Evolutionary conservation across 2,888 invertebrate genomes (phyloP).

Genomic region (Brenthis ino): DNA sequence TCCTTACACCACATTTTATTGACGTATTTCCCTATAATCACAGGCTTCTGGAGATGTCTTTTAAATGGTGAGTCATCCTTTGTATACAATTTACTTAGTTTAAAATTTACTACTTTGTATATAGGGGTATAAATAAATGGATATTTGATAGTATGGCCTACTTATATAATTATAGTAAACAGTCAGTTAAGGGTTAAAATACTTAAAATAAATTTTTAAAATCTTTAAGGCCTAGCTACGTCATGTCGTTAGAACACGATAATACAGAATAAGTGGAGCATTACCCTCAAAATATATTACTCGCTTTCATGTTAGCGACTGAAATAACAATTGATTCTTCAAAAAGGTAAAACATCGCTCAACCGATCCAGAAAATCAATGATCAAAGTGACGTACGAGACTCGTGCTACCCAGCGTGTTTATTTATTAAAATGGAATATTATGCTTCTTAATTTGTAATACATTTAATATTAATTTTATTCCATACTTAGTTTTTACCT

Average conservation of each 20-base stretch:
- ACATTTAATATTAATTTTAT: neutral
- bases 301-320: neutral
- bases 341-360: conserved; percentile 9
- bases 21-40: too few species aligned
- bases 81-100: too few species aligned
- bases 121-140: too few species aligned
- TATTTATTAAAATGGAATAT: conserved; percentile 10
- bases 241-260: neutral
- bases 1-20: too few species aligned
- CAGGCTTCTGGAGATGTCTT: too few species aligned
- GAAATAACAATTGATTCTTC: conserved; percentile 12
- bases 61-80: too few species aligned
- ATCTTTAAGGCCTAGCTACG: neutral
- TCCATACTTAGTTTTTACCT: too few species aligned
- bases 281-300: conserved; percentile 7
- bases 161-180: too few species aligned
- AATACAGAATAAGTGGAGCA: neutral
- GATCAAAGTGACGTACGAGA: conserved; percentile 12
- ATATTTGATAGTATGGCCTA: too few species aligned
- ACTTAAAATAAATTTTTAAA: too few species aligned
- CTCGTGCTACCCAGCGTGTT: neutral
- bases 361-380: conserved; percentile 18
- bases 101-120: too few species aligned
- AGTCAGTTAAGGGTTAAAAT: too few species aligned
- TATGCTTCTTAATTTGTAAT: neutral